A percentile compares a stretch with the other conserved stretches of the same genome.
These are phyloP conservation scores for Boleophthalmus pectinirostris DNA, from an alignment of 2,113 vertebrate species.

Conservation along the genomic window DNA sequence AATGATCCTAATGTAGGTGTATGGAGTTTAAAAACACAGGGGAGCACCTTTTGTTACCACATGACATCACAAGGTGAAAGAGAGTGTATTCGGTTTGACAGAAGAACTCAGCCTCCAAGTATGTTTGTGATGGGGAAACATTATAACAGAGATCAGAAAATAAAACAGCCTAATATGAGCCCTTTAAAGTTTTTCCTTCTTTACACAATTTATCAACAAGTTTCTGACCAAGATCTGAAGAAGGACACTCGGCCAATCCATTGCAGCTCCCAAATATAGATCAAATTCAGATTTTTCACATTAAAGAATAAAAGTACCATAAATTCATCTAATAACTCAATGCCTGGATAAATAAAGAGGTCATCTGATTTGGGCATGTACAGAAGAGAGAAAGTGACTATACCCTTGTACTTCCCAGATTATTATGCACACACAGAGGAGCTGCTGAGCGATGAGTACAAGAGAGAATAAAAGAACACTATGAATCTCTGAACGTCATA, in stretches of 20 bases:
- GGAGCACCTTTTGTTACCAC: too few relatives aligned
- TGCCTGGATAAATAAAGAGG: neutral
- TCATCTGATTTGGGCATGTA: neutral
- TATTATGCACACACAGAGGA: neutral
- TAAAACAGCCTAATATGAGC: too few relatives aligned
- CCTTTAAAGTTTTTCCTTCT: too few relatives aligned
- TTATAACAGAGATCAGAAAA: too few relatives aligned
- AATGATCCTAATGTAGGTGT: too few relatives aligned
- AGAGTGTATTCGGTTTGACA: too few relatives aligned
- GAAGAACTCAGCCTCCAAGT: too few relatives aligned
- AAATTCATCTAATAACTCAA: neutral
- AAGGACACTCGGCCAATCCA: neutral
- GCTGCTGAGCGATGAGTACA: neutral
- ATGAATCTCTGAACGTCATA: conserved; percentile 13
- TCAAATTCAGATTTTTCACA: neutral
- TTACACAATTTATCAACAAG: neutral
- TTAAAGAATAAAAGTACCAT: neutral
- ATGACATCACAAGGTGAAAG: too few relatives aligned
- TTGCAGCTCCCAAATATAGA: neutral
- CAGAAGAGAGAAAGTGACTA: neutral
- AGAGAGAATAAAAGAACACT: conserved; percentile 11
- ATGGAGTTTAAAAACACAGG: too few relatives aligned
- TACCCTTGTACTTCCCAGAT: neutral
- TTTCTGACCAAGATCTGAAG: neutral
- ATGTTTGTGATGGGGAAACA: too few relatives aligned